Percentiles rank a stretch among this genome's conserved stretches.
Conservation (phyloP, 2,888 invertebrate genomes). For the Serripes groenlandicus region DNA sequence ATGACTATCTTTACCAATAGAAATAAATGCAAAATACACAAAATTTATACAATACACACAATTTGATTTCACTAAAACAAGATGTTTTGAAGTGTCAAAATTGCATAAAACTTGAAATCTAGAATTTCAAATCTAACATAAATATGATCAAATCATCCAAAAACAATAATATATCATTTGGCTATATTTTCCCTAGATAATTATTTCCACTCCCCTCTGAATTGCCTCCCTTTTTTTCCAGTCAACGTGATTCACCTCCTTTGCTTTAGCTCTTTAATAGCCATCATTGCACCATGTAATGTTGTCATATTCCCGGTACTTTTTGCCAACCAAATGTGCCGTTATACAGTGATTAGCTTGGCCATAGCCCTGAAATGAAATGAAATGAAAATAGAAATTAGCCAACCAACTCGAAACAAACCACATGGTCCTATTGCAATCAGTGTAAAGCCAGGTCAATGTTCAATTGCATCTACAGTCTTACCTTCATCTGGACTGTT, state of each 20-base stretch:
- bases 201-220: not conserved
- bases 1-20: not conserved
- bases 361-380: constrained; percentile 71
- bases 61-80: constrained; percentile 3
- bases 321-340: constrained; percentile 67
- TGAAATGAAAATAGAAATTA: too few species aligned
- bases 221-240: not conserved
- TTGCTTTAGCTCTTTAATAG: constrained; percentile 58
- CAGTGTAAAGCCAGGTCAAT: too few species aligned
- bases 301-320: constrained; percentile 70
- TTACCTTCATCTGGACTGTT: too few species aligned
- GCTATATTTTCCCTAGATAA: not conserved
- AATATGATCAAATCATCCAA: not conserved
- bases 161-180: too few species aligned
- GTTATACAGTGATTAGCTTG: constrained; percentile 74
- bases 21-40: not conserved
- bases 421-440: too few species aligned
- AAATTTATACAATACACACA: not conserved
- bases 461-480: too few species aligned
- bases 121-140: not conserved
- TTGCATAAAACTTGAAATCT: constrained; percentile 12
- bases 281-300: constrained; percentile 73
- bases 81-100: constrained; percentile 12
- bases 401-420: too few species aligned
- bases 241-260: constrained; percentile 37